Evolutionary conservation across 2,113 vertebrate genomes (phyloP), one percentile per base, ranked within the genome.

Genomic region (Eudorcas thomsonii): DNA sequence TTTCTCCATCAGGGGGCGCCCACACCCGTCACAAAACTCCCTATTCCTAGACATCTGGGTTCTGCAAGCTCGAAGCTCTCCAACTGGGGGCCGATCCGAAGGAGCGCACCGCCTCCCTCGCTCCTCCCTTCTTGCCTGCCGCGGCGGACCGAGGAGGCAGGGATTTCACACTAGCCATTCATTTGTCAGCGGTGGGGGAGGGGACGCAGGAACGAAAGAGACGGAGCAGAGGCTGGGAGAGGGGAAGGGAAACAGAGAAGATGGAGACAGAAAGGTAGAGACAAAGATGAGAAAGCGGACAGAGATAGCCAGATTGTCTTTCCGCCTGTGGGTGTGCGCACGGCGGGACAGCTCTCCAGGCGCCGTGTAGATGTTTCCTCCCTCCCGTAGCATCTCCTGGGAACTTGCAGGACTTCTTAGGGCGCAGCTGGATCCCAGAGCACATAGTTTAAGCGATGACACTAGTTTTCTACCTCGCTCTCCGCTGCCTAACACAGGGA

Each of bases 1-100:
- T 28, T 59, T 89, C 25, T 96, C 98, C 98, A 96, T 91, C 78
- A 98, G 98, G 86, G 98, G 98, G 97, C 97, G 95, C 98, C 96
- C 95, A 83, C 39, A 36, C 12, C 97, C 96, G 12, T 89, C 80
- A 28, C 87, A 97, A 96, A 94, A 48, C 71, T 33, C 93, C 23
- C 33, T 16, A n/a, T 96, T 97, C 97, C 97, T 96, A 92, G 97
- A 98, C 96, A 87, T 97, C 97, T 33, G 84, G 74, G 77, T 78
- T 94, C 77, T 13, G 60, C 71, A 16, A 62, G 64, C 14, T 88
- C 17, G 2, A 33, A 25, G 64, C 87, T 1, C 12, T 7, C 55
- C 10, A 87, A n/a, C 25, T 2, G 14, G 26, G 36, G 94, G 95
- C 91, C 30, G 89, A 45, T 28, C 93, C 78, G 15, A 45, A 50